Conservation (phyloP, 2,797 vertebrate genomes). For the Malacoctenus gilli region DNA sequence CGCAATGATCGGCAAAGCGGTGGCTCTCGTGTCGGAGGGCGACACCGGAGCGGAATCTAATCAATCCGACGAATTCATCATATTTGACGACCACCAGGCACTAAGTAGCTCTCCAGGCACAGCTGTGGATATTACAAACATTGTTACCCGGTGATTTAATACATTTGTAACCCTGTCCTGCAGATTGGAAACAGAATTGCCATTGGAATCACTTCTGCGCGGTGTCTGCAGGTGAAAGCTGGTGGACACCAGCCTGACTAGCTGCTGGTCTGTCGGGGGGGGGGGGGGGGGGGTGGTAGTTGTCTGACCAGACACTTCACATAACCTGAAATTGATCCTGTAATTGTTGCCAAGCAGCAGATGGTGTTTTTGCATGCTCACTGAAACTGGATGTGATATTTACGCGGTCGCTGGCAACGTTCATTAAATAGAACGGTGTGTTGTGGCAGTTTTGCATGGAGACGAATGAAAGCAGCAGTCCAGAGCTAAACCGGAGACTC, state of each 20-base stretch:
- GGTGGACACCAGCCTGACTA: no score
- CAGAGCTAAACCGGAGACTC: no score
- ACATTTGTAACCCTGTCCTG: slow-evolving; percentile 19
- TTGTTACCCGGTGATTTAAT: slow-evolving; percentile 15
- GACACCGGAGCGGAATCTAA: slow-evolving; percentile 36
- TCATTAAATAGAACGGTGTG: no score
- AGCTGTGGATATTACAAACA: slow-evolving; percentile 34
- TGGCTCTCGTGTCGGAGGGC: slow-evolving; percentile 31
- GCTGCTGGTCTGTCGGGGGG: no score
- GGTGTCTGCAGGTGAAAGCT: neutral
- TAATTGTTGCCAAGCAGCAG: neutral
- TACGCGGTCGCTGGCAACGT: neutral
- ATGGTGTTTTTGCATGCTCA: neutral
- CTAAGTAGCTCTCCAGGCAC: no score
- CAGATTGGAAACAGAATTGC: slow-evolving; percentile 16
- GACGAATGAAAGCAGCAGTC: no score
- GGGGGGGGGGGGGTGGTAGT: no score
- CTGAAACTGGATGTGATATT: neutral
- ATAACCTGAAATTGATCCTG: neutral
- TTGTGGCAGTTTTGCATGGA: no score
- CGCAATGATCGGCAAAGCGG: slow-evolving; percentile 35
- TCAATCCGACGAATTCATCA: slow-evolving; percentile 49
- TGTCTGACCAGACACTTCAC: neutral
- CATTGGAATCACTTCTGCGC: slow-evolving; percentile 3
- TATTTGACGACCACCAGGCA: slow-evolving; percentile 43